Evolutionary conservation across 1,140 invertebrate species (phyloP).

Genomic region (Drosophila obscura): DNA sequence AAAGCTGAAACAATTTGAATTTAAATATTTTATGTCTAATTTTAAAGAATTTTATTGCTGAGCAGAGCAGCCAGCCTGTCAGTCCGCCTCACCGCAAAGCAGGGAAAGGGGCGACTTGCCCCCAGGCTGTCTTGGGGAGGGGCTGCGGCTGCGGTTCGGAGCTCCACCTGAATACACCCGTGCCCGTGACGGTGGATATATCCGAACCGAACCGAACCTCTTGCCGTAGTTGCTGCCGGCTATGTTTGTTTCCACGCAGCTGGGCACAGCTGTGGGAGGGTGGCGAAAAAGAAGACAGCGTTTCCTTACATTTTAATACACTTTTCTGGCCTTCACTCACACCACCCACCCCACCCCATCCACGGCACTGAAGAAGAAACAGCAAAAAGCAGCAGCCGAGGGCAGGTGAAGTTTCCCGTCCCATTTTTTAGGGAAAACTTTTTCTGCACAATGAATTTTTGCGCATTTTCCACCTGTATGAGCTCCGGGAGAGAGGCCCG

Average conservation of each 20-base stretch:
- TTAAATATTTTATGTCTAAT: constrained; percentile 76
- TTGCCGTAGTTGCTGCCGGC: constrained; percentile 43
- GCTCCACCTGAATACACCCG: background rate
- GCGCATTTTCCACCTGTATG: constrained; percentile 81
- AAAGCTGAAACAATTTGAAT: constrained; percentile 61
- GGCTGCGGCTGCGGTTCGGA: background rate
- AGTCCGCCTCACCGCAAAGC: constrained; percentile 22
- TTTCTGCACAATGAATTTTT: constrained; percentile 82
- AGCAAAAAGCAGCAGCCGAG: constrained; percentile 73
- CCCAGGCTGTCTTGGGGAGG: constrained; percentile 40
- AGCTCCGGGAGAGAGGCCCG: constrained; percentile 21
- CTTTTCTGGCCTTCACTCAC: constrained; percentile 43
- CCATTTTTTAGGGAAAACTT: constrained; percentile 55
- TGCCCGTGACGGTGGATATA: background rate
- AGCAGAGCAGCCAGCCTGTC: background rate
- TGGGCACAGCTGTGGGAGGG: constrained; percentile 66
- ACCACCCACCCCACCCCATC: background rate
- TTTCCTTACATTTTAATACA: constrained; percentile 78
- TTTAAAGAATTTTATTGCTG: constrained; percentile 51
- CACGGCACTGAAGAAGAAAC: constrained; percentile 15
- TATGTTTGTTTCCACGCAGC: constrained; percentile 69
- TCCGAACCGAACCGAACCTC: constrained; percentile 15
- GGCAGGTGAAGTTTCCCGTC: constrained; percentile 55
- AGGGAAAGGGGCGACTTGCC: constrained; percentile 20
- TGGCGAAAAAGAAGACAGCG: constrained; percentile 17